These are phyloP conservation scores for Clinocottus analis DNA, from an alignment of 2,113 vertebrate species.

Conservation along the genomic window DNA sequence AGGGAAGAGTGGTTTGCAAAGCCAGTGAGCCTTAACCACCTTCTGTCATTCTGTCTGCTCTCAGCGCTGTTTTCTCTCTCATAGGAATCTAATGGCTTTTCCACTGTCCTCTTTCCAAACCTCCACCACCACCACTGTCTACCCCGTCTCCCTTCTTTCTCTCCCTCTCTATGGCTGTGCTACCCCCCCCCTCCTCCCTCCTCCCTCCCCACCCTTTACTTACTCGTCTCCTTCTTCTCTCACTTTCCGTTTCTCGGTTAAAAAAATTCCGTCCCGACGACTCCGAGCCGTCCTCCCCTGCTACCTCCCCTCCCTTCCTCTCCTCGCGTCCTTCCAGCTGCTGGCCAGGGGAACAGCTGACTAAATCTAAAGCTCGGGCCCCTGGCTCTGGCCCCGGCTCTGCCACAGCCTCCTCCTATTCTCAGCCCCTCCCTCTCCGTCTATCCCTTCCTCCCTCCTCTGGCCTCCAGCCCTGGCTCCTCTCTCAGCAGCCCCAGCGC, in stretches of 20 bases:
- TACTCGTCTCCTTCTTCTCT: conserved; percentile 57
- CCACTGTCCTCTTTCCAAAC: conserved; percentile 78
- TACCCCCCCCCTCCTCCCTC: conserved; percentile 10
- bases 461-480: conserved; percentile 78
- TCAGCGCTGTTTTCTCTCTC: conserved; percentile 73
- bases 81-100: conserved; percentile 81
- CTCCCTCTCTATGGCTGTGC: conserved; percentile 19
- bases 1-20: conserved; percentile 68
- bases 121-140: conserved; percentile 53
- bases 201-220: background rate
- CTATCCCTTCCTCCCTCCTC: conserved; percentile 50
- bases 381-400: conserved; percentile 67
- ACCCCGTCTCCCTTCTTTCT: conserved; percentile 22
- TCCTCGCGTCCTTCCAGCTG: conserved; percentile 72
- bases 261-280: conserved; percentile 49
- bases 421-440: conserved; percentile 43
- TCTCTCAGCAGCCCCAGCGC: conserved; percentile 70
- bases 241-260: conserved; percentile 56
- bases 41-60: conserved; percentile 79
- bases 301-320: conserved; percentile 50
- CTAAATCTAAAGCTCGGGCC: conserved; percentile 80
- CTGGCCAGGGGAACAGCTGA: conserved; percentile 82
- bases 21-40: conserved; percentile 80
- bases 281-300: conserved; percentile 38
- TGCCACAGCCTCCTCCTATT: conserved; percentile 62